Base-by-base conservation (phyloP, 2,797 vertebrate species). In the Mustela erminea region DNA sequence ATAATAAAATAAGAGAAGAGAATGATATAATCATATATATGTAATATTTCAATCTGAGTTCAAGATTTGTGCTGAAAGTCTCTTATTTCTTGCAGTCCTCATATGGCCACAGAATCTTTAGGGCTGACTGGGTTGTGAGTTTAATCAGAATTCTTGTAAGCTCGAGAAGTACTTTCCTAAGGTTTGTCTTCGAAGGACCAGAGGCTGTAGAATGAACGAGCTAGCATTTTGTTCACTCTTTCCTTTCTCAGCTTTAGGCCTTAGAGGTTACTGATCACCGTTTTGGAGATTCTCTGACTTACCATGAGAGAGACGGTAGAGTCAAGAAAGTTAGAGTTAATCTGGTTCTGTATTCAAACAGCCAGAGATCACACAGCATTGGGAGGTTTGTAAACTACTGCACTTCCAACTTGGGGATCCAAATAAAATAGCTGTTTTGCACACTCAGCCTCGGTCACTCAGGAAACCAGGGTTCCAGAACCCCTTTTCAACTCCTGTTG, bases 91-190 rank as follows among this genome's bases (percentile, higher is more conserved):
- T 88, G 46, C 8, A 56, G 38, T 68, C 21, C 49, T 56, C 66
- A 41, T 66, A 77, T 12, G 77, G 78, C 68, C 32, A 85, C 18
- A 4, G 7, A 1, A 23, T 64, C 56, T 97, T 56, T 78, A 78
- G 58, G 18, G 78, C 78, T 86, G 86, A 14, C 58, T 95, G 49
- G 38, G 13, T 35, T 92, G n/a, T 43, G 81, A 43, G 35, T 88
- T 97, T 77, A 82, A 75, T 86, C 15, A 90, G 86, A 92, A 82
- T 54, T 84, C 72, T 95, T 60, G 64, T 70, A 92, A 88, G 56
- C 41, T 74, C 9, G 11, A 66, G 74, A 92, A 35, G 27, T 56
- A 14, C 62, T 86, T 80, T 90, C 60, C 64, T 56, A 85, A 83
- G 43, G 1, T 58, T 77, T 87, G 27, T 80, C 29, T 96, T 93